Percentiles rank a stretch among this genome's conserved stretches.
These are phyloP conservation scores for Lota lota DNA, from an alignment of 2,113 vertebrate genomes.

Conservation along the genomic window DNA sequence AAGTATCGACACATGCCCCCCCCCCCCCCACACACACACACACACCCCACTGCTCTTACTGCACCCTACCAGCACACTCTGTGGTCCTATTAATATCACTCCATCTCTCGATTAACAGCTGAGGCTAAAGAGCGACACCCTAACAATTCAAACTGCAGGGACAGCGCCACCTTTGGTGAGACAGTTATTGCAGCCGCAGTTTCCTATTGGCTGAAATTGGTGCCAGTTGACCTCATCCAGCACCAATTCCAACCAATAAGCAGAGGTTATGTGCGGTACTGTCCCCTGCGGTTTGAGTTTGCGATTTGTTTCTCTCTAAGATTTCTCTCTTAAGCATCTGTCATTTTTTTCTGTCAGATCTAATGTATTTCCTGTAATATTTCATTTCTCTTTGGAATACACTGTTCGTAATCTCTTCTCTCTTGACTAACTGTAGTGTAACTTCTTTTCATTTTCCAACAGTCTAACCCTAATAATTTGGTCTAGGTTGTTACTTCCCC, in stretches of 20 bases:
- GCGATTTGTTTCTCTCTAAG: no score
- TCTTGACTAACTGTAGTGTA: constrained; percentile 71
- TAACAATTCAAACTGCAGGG: not conserved
- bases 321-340: constrained; percentile 31
- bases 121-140: no score
- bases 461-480: constrained; percentile 99
- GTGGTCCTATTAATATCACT: constrained; percentile 23
- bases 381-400: constrained; percentile 4
- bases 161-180: no score
- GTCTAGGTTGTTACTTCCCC: constrained; percentile 99
- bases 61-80: constrained; percentile 12
- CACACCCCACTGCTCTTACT: constrained; percentile 22
- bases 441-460: constrained; percentile 77
- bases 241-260: no score
- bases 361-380: constrained; percentile 4
- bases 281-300: no score
- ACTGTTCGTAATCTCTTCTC: constrained; percentile 38
- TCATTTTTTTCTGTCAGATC: constrained; percentile 10
- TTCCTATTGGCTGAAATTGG: no score
- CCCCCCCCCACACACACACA: constrained; percentile 38
- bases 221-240: no score
- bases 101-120: constrained; percentile 20
- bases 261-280: no score
- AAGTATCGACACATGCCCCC: constrained; percentile 57
- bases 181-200: no score